Evolutionary conservation across 2,113 vertebrate genomes (phyloP).

Genomic region (Saimiri boliviensis): DNA sequence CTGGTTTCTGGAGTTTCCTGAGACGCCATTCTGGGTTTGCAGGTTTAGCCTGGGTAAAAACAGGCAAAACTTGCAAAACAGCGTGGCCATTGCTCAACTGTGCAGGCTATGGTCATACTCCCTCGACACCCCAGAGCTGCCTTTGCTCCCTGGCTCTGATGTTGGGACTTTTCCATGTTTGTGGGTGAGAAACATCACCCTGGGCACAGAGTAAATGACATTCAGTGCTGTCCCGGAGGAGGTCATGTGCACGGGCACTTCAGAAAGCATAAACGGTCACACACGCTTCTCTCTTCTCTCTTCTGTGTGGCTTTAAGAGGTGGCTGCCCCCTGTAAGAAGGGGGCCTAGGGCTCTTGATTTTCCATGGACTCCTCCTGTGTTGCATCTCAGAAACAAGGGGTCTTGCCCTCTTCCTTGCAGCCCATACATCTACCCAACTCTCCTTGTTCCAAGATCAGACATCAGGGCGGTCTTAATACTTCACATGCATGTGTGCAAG

Average conservation of each 20-base stretch:
- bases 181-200: too few relatives aligned
- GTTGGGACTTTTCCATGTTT: accelerated
- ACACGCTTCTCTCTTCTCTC: accelerated
- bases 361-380: neutral
- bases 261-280: too few relatives aligned
- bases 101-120: neutral
- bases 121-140: neutral
- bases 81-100: accelerated
- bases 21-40: neutral
- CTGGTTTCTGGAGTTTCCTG: neutral
- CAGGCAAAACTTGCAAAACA: neutral
- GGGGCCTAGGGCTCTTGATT: accelerated
- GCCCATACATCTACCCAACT: accelerated
- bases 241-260: too few relatives aligned
- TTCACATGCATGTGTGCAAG: accelerated
- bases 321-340: accelerated
- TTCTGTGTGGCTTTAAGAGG: neutral
- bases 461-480: too few relatives aligned
- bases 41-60: neutral
- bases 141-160: accelerated
- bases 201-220: accelerated
- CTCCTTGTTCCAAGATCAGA: neutral
- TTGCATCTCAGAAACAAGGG: accelerated
- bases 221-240: accelerated
- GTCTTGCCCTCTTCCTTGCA: too few relatives aligned